A percentile compares a stretch with the other conserved stretches of the same genome.
These are phyloP conservation scores for Coenobita brevimanus DNA, from an alignment of 1,140 invertebrate species.

Conservation along the genomic window DNA sequence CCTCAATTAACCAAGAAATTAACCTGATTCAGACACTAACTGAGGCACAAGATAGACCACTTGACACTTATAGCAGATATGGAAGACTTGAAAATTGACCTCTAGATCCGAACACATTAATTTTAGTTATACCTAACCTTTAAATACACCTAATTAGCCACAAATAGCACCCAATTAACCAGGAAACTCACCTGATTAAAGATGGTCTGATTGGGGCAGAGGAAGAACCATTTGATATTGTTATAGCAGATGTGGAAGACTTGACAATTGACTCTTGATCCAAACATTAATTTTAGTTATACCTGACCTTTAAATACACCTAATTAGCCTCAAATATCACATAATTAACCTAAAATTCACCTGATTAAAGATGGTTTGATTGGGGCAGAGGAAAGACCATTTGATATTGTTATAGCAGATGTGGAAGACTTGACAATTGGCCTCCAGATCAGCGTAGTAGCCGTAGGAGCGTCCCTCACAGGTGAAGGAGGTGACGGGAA, in stretches of 20 bases:
- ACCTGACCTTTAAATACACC: no score
- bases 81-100: slow-evolving; percentile 71
- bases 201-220: slow-evolving; percentile 74
- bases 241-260: slow-evolving; percentile 73
- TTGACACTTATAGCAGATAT: slow-evolving; percentile 72
- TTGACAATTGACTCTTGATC: slow-evolving; percentile 62
- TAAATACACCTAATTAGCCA: no score
- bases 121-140: no score
- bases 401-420: slow-evolving; percentile 72
- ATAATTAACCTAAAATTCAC: slow-evolving; percentile 67
- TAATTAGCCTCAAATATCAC: background rate
- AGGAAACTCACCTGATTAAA: slow-evolving; percentile 73
- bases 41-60: slow-evolving; percentile 73
- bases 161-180: background rate
- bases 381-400: slow-evolving; percentile 73
- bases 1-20: no score
- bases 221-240: slow-evolving; percentile 72
- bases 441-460: slow-evolving; percentile 34
- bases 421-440: slow-evolving; percentile 72
- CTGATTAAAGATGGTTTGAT: slow-evolving; percentile 74
- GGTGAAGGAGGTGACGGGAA: background rate
- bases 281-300: no score
- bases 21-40: no score
- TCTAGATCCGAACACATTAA: no score
- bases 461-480: background rate